Conservation (phyloP, 2,113 vertebrate species). For the Plotosus lineatus region DNA sequence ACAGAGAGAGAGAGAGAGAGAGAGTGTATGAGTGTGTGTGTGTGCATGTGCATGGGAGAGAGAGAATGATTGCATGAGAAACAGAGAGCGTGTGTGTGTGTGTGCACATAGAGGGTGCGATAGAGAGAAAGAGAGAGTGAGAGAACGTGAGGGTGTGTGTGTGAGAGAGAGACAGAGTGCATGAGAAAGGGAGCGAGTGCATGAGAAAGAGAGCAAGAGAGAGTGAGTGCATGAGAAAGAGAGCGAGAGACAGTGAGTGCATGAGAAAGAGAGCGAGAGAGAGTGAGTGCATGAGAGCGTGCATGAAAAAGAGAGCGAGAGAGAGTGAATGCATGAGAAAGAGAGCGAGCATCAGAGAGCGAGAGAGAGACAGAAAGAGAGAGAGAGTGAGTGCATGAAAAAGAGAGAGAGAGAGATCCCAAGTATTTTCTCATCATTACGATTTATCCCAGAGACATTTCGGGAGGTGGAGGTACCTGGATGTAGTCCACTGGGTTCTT, state of each 20-base stretch:
- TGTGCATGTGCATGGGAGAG: too few species aligned
- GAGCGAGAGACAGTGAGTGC: too few species aligned
- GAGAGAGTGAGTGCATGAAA: neutral
- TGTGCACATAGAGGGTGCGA: too few species aligned
- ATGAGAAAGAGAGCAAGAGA: neutral
- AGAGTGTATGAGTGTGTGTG: too few species aligned
- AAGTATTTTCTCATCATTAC: too few species aligned
- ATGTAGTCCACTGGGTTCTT: constrained; percentile 99
- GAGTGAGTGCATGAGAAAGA: too few species aligned
- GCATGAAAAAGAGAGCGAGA: neutral
- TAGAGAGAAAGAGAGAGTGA: neutral
- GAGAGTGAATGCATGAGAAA: neutral
- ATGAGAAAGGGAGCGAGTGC: too few species aligned
- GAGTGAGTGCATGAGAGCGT: too few species aligned
- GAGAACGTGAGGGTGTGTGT: too few species aligned
- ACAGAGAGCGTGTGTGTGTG: too few species aligned
- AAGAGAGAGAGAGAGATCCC: neutral
- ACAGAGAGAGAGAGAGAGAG: too few species aligned
- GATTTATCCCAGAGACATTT: neutral
- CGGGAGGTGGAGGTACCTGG: constrained; percentile 79
- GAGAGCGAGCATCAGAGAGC: neutral
- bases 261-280: neutral
- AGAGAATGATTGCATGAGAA: too few species aligned
- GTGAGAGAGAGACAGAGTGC: neutral
- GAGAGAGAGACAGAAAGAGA: neutral